Evolutionary conservation across 2,888 invertebrate genomes (phyloP), one percentile per base, ranked within the genome.

Genomic region (Drosophila austrosaltans): DNA sequence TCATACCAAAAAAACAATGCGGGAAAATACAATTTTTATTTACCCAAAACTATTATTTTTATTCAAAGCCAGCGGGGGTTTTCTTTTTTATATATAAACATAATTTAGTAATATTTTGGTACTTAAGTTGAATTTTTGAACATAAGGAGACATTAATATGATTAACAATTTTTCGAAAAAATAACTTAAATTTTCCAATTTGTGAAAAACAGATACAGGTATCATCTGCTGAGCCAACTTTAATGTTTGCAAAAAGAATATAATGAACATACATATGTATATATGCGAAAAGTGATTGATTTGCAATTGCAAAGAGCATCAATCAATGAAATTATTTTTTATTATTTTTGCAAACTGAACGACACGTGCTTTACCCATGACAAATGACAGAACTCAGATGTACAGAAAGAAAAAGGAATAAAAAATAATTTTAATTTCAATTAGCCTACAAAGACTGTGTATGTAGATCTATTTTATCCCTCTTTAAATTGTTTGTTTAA

Each of bases 1-100:
- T 74, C 89, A 68, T 36, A 36, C 66, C 66, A 65, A 77, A 81
- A 76, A 81, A 88, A 83, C 87, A 84, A 87, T 87, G 90, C 87
- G 87, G 87, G 87, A 89, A 16, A 16, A 79, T 74, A 79, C 57
- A 70, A 60, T 75, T 85, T 75, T 72, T 79, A 78, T 85, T 87
- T 82, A 65, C 66, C 36, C 66, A 81, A 76, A 75, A 53, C 40
- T 53, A 1, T 53, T 53, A 68, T 54, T 36, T 59, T 48, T 10
- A 16, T 25, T 28, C 3, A 25, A 22, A 28, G 54, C 16, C 5
- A 40, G 16, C 0, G 48, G 7, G 30, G 36, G 22, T 5, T n/a
- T 54, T 54, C 32, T 63, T 32, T 32, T 60, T 57, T 36, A n/a
- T 64, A 58, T 72, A 2, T 2, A 16, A 16, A 25, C 48, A 39